Conservation (phyloP, 1,140 invertebrate genomes). For the Drosophila insularis region DNA sequence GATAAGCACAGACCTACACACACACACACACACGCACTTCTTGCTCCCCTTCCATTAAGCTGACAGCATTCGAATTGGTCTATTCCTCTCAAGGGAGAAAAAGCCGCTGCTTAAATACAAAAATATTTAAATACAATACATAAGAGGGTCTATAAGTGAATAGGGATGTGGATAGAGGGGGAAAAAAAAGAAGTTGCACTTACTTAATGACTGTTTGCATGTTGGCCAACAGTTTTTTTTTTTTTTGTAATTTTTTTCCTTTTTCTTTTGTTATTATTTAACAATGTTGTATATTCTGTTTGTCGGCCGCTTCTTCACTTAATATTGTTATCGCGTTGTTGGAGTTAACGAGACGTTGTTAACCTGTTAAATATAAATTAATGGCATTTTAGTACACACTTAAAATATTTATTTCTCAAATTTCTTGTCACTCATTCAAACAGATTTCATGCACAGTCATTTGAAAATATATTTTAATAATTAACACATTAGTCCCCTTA, state of each 20-base stretch:
- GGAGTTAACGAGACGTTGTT: constrained; percentile 45
- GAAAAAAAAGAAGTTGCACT: constrained; percentile 45
- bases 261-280: constrained; percentile 11
- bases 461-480: background rate
- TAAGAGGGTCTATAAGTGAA: background rate
- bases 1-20: background rate
- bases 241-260: constrained; percentile 4
- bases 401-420: background rate
- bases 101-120: constrained; percentile 14
- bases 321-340: constrained; percentile 29
- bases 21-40: background rate
- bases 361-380: constrained; percentile 64
- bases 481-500: background rate
- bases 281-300: constrained; percentile 54
- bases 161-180: background rate
- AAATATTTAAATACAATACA: constrained; percentile 10
- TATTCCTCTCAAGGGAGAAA: background rate
- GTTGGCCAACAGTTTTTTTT: constrained; percentile 28
- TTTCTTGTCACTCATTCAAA: background rate
- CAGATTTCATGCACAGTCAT: background rate
- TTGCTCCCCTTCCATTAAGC: background rate
- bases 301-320: constrained; percentile 33
- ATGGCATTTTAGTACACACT: constrained; percentile 53
- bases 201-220: constrained; percentile 81
- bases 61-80: background rate